Base-by-base conservation (phyloP, 1,140 invertebrate species). In the Cepaea nemoralis region DNA sequence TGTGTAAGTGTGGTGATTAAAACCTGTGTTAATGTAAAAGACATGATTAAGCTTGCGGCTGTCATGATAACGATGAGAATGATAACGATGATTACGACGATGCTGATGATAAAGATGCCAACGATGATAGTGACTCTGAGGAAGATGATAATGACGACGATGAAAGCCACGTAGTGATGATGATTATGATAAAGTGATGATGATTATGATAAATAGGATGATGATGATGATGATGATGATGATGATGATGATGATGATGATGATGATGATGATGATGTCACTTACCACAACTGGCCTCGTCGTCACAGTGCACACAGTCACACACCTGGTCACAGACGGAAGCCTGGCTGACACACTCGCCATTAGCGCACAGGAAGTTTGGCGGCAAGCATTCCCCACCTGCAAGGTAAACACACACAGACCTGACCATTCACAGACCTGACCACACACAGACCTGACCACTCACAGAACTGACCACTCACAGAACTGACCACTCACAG, bases 251-350 rank as follows among this genome's bases (percentile, higher is more conserved):
- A 69, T 80, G 63, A 69, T 80, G 67, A 39, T 80, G 78, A 69
- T 80, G 78, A 73, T 80, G 78, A 80, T 80, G 78, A 80, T 80
- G 78, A 48, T 71, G 78, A 70, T 70, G 31, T 70, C 39, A 84
- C 87, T 85, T 85, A 92, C 92, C 85, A 83, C 93, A 93, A 33
- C 87, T 84, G 19, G 70, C n/a, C 84, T 93, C 93, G 81, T 93
- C 93, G 40, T 92, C 90, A 8, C 92, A 92, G 40, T 91, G 77
- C 12, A 91, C 79, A 85, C 93, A 93, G 83, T 93, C 92, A 6
- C 80, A 77, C 40, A 89, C 86, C 79, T 85, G 85, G 84, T 93
- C 91, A 83, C 93, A 93, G 0, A 81, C 45, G 0, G 88, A 63
- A 0, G 63, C 74, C 0, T 71, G 73, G 0, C 90, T 91, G 0